Evolutionary conservation across 2,888 invertebrate genomes (phyloP).

Genomic region (Parnassius smintheus): DNA sequence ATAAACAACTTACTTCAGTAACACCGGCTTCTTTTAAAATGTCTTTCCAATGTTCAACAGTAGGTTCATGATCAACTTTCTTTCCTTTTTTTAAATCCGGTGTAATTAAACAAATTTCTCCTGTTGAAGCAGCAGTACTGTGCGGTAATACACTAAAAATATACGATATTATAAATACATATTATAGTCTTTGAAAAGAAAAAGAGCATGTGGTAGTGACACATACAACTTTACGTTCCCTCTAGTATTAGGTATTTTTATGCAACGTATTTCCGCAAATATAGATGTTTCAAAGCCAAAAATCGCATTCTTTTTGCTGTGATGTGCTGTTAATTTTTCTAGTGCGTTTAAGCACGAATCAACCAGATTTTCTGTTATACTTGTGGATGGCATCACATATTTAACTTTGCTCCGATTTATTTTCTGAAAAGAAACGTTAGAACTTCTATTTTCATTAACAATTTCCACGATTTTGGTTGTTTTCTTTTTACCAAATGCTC

Average conservation of each 20-base stretch:
- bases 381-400: conserved; percentile 60
- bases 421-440: conserved; percentile 9
- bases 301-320: conserved; percentile 67
- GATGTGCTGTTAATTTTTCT: conserved; percentile 47
- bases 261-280: conserved; percentile 81
- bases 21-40: conserved; percentile 83
- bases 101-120: conserved; percentile 89
- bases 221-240: conserved; percentile 84
- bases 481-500: conserved; percentile 12
- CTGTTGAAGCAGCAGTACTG: conserved; percentile 81
- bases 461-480: conserved; percentile 3
- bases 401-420: conserved; percentile 45
- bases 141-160: conserved; percentile 74
- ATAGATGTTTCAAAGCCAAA: conserved; percentile 81
- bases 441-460: neutral
- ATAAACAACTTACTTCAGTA: conserved; percentile 57
- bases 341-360: conserved; percentile 55
- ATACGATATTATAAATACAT: conserved; percentile 9
- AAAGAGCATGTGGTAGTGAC: conserved; percentile 9
- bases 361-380: conserved; percentile 52
- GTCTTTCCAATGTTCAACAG: conserved; percentile 87
- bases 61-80: conserved; percentile 87
- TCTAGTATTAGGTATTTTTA: conserved; percentile 83
- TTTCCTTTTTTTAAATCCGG: conserved; percentile 87
- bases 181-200: conserved; percentile 3